Evolutionary conservation across 2,888 invertebrate genomes (phyloP).

Genomic region (Machimus rusticus): DNA sequence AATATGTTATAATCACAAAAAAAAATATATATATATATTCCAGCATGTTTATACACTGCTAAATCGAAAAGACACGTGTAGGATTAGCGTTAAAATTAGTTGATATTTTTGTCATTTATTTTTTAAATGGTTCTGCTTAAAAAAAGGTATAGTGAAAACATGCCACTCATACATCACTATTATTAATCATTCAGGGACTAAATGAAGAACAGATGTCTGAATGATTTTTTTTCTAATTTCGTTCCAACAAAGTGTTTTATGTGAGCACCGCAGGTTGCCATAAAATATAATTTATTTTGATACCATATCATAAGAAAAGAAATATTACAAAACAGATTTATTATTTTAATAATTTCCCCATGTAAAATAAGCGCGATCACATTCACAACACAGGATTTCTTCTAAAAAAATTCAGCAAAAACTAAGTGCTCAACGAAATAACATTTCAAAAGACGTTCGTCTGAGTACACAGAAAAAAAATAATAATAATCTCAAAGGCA

Average conservation of each 20-base stretch:
- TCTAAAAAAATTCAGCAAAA: background rate
- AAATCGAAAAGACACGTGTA: background rate
- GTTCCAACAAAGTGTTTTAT: background rate
- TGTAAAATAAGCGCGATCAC: background rate
- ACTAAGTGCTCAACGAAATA: background rate
- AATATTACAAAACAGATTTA: background rate
- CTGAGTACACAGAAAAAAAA: background rate
- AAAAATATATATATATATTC: background rate
- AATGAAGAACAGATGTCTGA: background rate
- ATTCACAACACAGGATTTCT: background rate
- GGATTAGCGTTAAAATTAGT: background rate
- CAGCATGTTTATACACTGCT: background rate
- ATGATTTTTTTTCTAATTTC: background rate
- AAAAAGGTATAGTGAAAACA: background rate
- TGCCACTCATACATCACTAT: background rate
- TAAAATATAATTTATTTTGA: background rate
- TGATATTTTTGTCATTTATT: background rate
- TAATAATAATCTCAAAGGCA: background rate
- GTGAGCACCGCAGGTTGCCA: background rate
- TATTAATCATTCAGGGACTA: background rate
- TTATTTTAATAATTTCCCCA: background rate
- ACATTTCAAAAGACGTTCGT: background rate
- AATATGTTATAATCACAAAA: background rate
- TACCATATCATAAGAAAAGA: background rate
- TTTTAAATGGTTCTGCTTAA: background rate